Conservation (phyloP, 1,140 invertebrate genomes). For the Dolichoris vasculosae region DNA sequence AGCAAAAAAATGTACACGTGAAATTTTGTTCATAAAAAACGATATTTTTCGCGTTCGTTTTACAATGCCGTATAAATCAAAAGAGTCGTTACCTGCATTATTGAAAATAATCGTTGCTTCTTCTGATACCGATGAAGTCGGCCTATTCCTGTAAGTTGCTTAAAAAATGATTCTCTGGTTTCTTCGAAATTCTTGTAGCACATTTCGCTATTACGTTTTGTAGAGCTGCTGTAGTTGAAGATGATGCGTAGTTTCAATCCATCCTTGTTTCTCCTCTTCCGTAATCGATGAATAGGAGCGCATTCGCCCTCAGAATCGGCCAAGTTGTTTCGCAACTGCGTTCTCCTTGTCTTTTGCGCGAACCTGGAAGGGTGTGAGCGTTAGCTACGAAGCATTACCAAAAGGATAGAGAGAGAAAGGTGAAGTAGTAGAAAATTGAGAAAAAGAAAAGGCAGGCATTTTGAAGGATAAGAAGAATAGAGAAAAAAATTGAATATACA, state of each 20-base stretch:
- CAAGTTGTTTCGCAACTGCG: constrained; percentile 30
- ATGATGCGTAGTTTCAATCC: not conserved
- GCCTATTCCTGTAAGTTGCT: too few species aligned
- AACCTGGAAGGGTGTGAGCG: constrained; percentile 73
- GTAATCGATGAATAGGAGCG: constrained; percentile 48
- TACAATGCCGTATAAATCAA: not conserved
- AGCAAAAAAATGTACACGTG: not conserved
- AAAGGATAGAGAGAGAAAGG: constrained; percentile 55
- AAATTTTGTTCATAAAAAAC: not conserved
- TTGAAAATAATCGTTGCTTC: not conserved
- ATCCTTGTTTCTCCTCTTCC: constrained; percentile 38
- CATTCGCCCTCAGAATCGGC: constrained; percentile 35
- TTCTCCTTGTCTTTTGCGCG: constrained; percentile 52
- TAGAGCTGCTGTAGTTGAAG: not conserved
- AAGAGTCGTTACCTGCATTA: not conserved
- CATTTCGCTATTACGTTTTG: not conserved
- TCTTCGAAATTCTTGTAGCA: not conserved
- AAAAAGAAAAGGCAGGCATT: constrained; percentile 39
- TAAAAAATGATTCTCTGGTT: not conserved
- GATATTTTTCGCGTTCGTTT: not conserved
- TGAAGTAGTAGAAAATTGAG: constrained; percentile 42
- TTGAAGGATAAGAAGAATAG: constrained; percentile 50
- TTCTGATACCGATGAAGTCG: not conserved
- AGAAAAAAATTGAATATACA: constrained; percentile 55
- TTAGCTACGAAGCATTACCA: constrained; percentile 72